Percentiles rank a stretch among this genome's conserved stretches.
These are phyloP conservation scores for Drosophila nasuta DNA, from an alignment of 1,140 invertebrate genomes.

Conservation along the genomic window DNA sequence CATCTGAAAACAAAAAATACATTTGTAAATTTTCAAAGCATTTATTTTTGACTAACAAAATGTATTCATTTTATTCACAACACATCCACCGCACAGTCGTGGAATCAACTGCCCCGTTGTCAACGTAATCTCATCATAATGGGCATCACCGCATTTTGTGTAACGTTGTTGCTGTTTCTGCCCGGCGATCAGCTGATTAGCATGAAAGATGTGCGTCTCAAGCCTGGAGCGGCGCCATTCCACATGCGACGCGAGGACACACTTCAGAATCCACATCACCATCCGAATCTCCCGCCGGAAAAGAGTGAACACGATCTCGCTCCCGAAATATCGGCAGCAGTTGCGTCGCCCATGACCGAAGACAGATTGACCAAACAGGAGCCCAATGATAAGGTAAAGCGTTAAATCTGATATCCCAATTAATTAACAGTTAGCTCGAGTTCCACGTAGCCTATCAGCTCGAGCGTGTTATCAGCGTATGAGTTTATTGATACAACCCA, in stretches of 20 bases:
- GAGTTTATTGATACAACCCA: conserved; percentile 2
- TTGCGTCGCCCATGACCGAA: conserved; percentile 26
- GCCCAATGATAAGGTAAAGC: conserved; percentile 58
- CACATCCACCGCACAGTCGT: conserved; percentile 86
- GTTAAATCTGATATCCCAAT: conserved; percentile 1
- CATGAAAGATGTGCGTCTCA: conserved; percentile 37
- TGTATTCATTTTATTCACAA: not conserved
- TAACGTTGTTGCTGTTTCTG: conserved; percentile 69
- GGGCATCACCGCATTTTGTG: conserved; percentile 73
- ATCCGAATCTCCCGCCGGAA: conserved; percentile 26
- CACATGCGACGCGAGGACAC: conserved; percentile 38
- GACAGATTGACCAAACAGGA: conserved; percentile 17
- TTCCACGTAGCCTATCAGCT: conserved; percentile 6
- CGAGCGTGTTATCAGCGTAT: conserved; percentile 23
- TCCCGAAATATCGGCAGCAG: conserved; percentile 22
- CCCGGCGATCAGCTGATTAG: conserved; percentile 69
- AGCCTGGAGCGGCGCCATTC: conserved; percentile 50
- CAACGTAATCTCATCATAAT: conserved; percentile 91
- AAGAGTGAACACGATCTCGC: conserved; percentile 19
- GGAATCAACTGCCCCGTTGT: conserved; percentile 93
- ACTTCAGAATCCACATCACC: conserved; percentile 56
- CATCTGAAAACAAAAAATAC: not conserved
- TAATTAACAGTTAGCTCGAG: conserved; percentile 29
- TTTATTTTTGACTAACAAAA: not conserved
- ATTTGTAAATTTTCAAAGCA: not conserved